A percentile compares a stretch with the other conserved stretches of the same genome.
Evolutionary conservation across 2,888 invertebrate species (phyloP).

Genomic region (Dicyrtomina minuta): DNA sequence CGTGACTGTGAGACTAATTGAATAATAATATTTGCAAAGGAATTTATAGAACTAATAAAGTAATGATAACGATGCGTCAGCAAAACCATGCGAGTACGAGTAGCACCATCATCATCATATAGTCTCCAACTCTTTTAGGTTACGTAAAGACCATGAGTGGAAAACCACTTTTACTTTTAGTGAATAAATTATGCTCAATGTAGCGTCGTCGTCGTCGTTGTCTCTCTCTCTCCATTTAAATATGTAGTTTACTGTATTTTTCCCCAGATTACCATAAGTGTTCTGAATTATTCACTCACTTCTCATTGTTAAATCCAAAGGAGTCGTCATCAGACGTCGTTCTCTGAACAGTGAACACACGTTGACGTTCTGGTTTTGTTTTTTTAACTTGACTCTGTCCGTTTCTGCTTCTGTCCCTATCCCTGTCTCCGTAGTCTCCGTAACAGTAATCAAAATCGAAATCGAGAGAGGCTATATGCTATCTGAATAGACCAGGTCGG

Average conservation of each 20-base stretch:
- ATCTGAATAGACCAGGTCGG: too few relatives aligned
- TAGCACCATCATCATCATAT: background rate
- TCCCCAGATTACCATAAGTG: too few relatives aligned
- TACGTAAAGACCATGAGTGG: constrained; percentile 39
- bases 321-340: too few relatives aligned
- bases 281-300: too few relatives aligned
- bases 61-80: constrained; percentile 32
- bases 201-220: too few relatives aligned
- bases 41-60: constrained; percentile 18
- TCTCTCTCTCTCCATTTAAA: background rate
- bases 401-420: too few relatives aligned
- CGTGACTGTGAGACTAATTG: constrained; percentile 6
- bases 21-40: constrained; percentile 11
- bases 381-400: too few relatives aligned
- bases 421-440: too few relatives aligned
- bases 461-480: too few relatives aligned
- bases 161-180: constrained; percentile 47
- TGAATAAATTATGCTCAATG: constrained; percentile 38
- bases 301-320: too few relatives aligned
- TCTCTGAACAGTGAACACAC: background rate
- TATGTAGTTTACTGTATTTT: background rate
- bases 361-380: too few relatives aligned
- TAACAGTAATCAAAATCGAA: too few relatives aligned
- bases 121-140: constrained; percentile 12
- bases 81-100: background rate